A percentile compares a stretch with the other conserved stretches of the same genome.
Evolutionary conservation across 2,888 invertebrate species (phyloP).

Genomic region (Tridacna crocea): DNA sequence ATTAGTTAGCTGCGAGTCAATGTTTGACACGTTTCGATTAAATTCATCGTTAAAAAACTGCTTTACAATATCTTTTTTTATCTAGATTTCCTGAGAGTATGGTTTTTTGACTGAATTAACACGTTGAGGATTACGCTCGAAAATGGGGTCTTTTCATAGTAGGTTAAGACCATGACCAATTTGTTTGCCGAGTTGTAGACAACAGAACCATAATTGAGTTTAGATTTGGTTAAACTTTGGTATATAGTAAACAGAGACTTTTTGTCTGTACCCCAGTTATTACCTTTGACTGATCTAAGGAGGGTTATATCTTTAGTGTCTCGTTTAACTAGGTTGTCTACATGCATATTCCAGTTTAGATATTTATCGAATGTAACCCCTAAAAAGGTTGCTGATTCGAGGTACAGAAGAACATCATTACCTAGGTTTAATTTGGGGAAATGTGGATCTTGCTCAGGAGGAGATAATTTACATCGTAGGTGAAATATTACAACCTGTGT

Average conservation of each 20-base stretch:
- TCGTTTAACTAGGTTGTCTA: neutral
- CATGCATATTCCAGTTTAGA: neutral
- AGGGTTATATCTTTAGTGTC: neutral
- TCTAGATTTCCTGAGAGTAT: neutral
- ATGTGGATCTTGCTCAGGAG: no score
- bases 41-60: neutral
- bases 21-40: no score
- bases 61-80: neutral
- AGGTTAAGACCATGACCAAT: neutral
- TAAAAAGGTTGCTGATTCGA: neutral
- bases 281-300: neutral
- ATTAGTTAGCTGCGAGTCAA: no score
- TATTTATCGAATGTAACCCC: neutral
- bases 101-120: neutral
- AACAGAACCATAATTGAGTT: neutral
- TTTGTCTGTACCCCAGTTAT: neutral
- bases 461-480: no score
- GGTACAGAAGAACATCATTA: neutral
- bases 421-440: no score
- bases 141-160: neutral
- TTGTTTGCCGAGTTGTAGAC: constrained; percentile 4
- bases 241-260: neutral
- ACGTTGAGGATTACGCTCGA: neutral
- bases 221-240: constrained; percentile 7
- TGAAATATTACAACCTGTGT: no score